phyloP scores from a whole-genome alignment of 2,113 vertebrate species.

The Chrysochloris asiatica region DNA sequence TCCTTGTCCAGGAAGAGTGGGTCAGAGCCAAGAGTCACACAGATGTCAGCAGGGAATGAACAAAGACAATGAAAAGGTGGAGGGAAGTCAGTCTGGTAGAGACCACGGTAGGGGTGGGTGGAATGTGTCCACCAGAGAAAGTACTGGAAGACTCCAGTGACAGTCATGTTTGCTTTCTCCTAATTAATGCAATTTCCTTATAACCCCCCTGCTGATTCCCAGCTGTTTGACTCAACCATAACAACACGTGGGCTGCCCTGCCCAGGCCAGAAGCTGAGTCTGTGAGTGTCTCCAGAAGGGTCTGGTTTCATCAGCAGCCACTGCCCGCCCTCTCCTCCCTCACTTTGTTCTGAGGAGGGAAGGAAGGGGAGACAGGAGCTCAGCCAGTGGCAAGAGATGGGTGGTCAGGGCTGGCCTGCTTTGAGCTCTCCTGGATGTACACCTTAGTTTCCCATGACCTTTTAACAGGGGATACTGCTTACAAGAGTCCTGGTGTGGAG shows the following conservation, averaged over 20 bases:
- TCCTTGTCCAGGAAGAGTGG: constrained; percentile 57
- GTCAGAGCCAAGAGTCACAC: constrained; percentile 56
- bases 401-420: neutral
- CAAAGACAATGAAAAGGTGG: neutral
- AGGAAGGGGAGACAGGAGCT: neutral
- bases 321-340: neutral
- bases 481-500: too few relatives aligned
- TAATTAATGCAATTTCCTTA: constrained; percentile 73
- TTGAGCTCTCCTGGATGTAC: neutral
- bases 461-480: constrained; percentile 1
- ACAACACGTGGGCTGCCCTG: constrained; percentile 52
- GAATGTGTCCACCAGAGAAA: neutral
- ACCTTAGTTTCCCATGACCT: constrained; percentile 56
- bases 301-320: constrained; percentile 53
- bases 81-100: neutral
- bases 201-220: constrained; percentile 62
- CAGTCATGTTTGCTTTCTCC: constrained; percentile 65
- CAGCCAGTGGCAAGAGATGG: neutral
- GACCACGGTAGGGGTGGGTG: neutral
- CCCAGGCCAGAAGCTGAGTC: constrained; percentile 40
- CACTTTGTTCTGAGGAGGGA: constrained; percentile 30
- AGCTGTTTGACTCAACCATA: constrained; percentile 67
- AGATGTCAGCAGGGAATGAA: constrained; percentile 47
- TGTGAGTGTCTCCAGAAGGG: constrained; percentile 37
- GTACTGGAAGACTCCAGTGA: neutral